phyloP scores from a whole-genome alignment of 2,888 invertebrate genomes.

The Drosophila picticornis region DNA sequence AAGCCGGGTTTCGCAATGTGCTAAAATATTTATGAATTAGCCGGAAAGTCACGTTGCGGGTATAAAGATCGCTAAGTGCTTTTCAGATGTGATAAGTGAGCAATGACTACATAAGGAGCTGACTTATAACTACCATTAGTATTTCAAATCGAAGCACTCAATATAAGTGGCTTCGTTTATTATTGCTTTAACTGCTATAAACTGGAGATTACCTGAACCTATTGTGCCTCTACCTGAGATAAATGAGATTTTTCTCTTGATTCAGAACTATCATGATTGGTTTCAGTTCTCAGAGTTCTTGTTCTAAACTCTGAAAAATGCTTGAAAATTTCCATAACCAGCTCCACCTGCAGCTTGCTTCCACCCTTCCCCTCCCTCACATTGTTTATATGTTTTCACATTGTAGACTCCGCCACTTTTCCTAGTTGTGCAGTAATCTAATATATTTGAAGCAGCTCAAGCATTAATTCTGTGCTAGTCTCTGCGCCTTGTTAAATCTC shows the following conservation, averaged over 20 bases:
- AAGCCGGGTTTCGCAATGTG: conserved; percentile 38
- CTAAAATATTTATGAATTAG: conserved; percentile 70
- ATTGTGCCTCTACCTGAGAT: background rate
- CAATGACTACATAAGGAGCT: background rate
- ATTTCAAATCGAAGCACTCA: background rate
- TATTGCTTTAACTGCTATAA: background rate
- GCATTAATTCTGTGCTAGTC: background rate
- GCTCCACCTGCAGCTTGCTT: background rate
- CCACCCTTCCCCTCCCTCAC: background rate
- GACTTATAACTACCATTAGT: conserved; percentile 6
- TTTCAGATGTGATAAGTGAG: conserved; percentile 1
- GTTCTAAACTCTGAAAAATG: no score
- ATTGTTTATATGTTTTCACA: background rate
- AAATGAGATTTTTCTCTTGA: background rate
- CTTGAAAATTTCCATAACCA: background rate
- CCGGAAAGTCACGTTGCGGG: conserved; percentile 44
- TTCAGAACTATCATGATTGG: no score
- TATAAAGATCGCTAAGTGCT: conserved; percentile 31
- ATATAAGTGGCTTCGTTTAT: background rate
- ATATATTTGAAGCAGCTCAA: background rate
- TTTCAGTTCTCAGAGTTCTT: no score
- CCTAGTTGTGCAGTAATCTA: background rate
- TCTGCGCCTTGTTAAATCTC: background rate
- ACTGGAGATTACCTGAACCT: background rate
- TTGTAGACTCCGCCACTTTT: background rate